These are phyloP conservation scores for Zosterops borbonicus DNA, from an alignment of 2,113 vertebrate genomes.

Conservation along the genomic window DNA sequence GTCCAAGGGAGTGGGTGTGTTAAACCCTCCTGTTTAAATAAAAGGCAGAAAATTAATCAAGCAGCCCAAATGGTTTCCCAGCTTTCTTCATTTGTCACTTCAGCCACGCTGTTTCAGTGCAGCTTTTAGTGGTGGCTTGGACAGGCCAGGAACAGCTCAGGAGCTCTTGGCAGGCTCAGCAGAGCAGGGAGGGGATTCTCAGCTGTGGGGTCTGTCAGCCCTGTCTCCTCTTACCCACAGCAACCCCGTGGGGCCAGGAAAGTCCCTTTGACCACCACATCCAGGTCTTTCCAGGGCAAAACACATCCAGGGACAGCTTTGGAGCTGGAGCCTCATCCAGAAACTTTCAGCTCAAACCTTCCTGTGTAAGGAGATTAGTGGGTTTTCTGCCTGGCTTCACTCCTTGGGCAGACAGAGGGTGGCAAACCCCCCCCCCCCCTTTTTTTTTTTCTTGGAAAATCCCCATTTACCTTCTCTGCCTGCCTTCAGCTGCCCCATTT, in stretches of 20 bases:
- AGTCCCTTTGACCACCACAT: background rate
- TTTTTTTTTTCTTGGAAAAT: background rate
- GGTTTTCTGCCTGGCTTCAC: background rate
- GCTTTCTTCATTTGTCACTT: background rate
- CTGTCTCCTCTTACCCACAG: background rate
- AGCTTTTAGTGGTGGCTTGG: background rate
- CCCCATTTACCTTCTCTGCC: too few species aligned
- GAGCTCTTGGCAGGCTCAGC: background rate
- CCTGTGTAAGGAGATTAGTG: accelerated
- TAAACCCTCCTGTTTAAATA: background rate
- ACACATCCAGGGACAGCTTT: background rate
- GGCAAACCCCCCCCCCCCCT: background rate
- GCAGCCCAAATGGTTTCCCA: background rate
- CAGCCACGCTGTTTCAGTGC: accelerated
- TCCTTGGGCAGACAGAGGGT: background rate
- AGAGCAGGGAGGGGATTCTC: background rate
- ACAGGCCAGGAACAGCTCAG: background rate
- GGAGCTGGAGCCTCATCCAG: background rate
- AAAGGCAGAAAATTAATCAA: background rate
- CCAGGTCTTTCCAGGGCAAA: accelerated
- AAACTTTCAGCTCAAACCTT: background rate
- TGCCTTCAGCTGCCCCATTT: background rate
- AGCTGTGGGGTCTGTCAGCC: accelerated
- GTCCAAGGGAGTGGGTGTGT: accelerated
- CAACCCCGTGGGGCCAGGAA: accelerated